phyloP scores from a whole-genome alignment of 1,140 invertebrate genomes.

The Apis cerana region DNA sequence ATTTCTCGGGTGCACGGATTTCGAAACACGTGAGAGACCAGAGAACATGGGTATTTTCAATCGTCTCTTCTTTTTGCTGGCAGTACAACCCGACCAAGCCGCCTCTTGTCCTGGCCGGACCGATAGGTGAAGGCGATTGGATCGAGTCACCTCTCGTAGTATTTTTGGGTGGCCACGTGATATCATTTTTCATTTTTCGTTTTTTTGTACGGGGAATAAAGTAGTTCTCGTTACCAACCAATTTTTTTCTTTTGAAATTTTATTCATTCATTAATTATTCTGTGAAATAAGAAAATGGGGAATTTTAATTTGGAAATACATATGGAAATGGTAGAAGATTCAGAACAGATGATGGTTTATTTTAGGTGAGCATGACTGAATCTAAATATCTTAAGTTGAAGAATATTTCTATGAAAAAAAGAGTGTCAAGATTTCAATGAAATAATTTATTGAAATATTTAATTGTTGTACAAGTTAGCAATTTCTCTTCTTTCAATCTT shows the following conservation, averaged over 20 bases:
- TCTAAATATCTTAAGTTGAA: too few species aligned
- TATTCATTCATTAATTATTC: background rate
- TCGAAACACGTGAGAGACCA: constrained; percentile 48
- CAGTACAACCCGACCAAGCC: constrained; percentile 16
- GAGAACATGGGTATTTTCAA: constrained; percentile 62
- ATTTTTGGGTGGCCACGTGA: constrained; percentile 51
- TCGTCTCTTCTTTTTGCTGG: constrained; percentile 56
- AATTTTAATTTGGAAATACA: too few species aligned
- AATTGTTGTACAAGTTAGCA: too few species aligned
- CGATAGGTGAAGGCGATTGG: constrained; percentile 61
- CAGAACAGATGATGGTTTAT: too few species aligned
- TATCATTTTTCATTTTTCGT: constrained; percentile 36
- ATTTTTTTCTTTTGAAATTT: background rate
- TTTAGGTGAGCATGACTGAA: too few species aligned
- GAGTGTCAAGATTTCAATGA: too few species aligned
- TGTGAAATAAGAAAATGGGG: background rate
- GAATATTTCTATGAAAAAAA: too few species aligned
- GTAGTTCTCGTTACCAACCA: background rate
- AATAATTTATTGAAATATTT: too few species aligned
- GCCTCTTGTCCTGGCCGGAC: constrained; percentile 54
- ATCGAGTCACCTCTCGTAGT: constrained; percentile 47
- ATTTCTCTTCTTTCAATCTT: too few species aligned
- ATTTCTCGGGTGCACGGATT: constrained; percentile 50
- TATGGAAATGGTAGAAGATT: too few species aligned
- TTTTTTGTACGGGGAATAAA: background rate